phyloP scores from a whole-genome alignment of 2,797 vertebrate species.

The Artibeus lituratus region DNA sequence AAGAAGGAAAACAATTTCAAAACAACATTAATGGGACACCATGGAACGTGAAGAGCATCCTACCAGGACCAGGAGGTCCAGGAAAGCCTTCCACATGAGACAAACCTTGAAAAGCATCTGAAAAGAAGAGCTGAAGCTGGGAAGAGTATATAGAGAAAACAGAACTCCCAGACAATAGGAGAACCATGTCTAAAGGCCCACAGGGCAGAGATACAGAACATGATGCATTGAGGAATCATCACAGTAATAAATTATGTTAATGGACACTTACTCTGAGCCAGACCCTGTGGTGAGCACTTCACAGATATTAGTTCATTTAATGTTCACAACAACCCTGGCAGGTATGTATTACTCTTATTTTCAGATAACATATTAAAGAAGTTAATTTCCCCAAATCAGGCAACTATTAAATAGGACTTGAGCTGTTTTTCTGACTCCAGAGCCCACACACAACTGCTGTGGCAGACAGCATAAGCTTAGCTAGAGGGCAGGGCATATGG shows the following conservation, averaged over 20 bases:
- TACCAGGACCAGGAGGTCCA: not conserved
- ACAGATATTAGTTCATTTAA: conserved; percentile 6
- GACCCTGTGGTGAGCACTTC: not conserved
- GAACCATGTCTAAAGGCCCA: not conserved
- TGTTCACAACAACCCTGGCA: not conserved
- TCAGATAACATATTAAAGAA: not conserved
- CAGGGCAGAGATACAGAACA: not conserved
- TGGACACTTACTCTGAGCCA: not conserved
- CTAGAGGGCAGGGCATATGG: not conserved
- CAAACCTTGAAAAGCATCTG: not conserved
- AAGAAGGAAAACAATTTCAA: not conserved
- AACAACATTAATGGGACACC: not conserved
- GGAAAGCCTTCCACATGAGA: not conserved
- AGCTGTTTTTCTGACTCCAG: not conserved
- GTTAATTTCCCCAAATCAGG: not conserved
- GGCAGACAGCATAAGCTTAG: not conserved
- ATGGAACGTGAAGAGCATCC: not conserved
- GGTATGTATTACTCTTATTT: not conserved
- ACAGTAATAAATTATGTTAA: not conserved
- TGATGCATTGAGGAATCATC: not conserved
- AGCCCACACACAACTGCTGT: not conserved
- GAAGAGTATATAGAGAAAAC: not conserved
- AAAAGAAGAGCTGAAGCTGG: not conserved
- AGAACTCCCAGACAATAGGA: not conserved
- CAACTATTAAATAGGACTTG: not conserved